These are phyloP conservation scores for Leucania comma DNA, from an alignment of 2,888 invertebrate genomes.

Conservation along the genomic window DNA sequence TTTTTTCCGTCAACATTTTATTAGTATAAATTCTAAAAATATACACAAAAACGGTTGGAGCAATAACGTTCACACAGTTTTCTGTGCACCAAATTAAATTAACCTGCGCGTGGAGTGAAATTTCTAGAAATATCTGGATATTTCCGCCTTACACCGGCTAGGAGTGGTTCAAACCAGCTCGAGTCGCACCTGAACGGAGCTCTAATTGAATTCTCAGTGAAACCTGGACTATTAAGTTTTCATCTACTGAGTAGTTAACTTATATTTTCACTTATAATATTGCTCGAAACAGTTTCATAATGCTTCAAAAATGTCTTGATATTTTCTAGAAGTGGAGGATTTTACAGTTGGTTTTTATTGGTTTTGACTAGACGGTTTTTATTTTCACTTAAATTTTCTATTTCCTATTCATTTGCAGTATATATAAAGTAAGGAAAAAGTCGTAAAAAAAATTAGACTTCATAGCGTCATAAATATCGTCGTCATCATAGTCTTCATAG, in stretches of 20 bases:
- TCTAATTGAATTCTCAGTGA: conserved; percentile 76
- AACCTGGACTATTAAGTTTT: conserved; percentile 70
- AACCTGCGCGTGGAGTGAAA: conserved; percentile 69
- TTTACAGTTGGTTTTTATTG: conserved; percentile 46
- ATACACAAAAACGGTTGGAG: conserved; percentile 51
- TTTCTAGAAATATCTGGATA: conserved; percentile 74
- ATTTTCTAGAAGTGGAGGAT: conserved; percentile 14
- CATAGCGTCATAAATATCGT: neutral
- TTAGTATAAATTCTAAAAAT: conserved; percentile 48
- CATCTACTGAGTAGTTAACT: conserved; percentile 65
- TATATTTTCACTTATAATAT: conserved; percentile 58
- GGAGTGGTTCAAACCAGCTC: conserved; percentile 57
- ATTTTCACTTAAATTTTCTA: conserved; percentile 23
- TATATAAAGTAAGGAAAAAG: neutral
- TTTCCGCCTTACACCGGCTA: conserved; percentile 57
- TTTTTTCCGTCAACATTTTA: conserved; percentile 51
- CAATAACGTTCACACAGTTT: conserved; percentile 55
- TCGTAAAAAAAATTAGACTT: neutral
- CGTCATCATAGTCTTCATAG: no score
- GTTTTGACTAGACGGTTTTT: conserved; percentile 19
- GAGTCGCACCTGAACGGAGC: conserved; percentile 69
- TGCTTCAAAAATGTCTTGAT: conserved; percentile 39
- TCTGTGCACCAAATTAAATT: conserved; percentile 73
- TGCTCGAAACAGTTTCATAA: conserved; percentile 53
- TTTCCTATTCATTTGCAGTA: conserved; percentile 39